Base-by-base conservation (phyloP, 2,888 invertebrate genomes). In the Xestia ashworthii region DNA sequence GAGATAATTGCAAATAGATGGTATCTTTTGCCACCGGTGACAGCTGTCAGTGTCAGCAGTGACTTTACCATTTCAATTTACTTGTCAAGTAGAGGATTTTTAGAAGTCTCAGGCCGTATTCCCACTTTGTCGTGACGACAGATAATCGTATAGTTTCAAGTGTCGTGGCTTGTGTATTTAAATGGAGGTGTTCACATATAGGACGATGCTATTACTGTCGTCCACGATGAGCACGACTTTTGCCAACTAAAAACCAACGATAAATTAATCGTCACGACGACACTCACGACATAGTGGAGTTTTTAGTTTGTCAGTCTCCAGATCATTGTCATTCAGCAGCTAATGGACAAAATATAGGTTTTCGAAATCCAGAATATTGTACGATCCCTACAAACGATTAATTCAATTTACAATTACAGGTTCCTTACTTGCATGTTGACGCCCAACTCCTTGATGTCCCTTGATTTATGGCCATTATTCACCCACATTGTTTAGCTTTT, bases 401-500 rank as follows among this genome's bases (percentile, higher is more conserved):
- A 44, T n/a, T 32, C 16, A 25, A 22, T 60, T 46, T 11, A 67
- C n/a, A 60, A 48, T 74, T n/a, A 50, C 32, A 44, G 32, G 32
- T 55, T 32, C 68, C 32, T 19, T 60, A 32, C 9, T 38, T 46
- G 38, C 38, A 22, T 50, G 67, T 76, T 64, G 44, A 50, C 77
- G 58, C 83, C 77, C 68, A 82, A 82, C 65, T 38, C 50, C 83
- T 77, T 69, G 83, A 80, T 77, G 80, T 25, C 65, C 58, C 65
- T 46, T 80, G 80, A 80, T 80, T 80, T 80, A 80, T 60, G 22
- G 19, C 58, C 50, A 76, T 83, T 80, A 80, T 83, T 80, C 77
- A 77, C 83, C 78, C 78, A 80, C 80, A 83, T 80, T 80, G 83
- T 80, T 83, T 83, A 60, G 44, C 67, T 81, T 60, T 81, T 77